Evolutionary conservation across 1,140 invertebrate genomes (phyloP), one percentile per base, ranked within the genome.

Genomic region (Diabrotica undecimpunctata): DNA sequence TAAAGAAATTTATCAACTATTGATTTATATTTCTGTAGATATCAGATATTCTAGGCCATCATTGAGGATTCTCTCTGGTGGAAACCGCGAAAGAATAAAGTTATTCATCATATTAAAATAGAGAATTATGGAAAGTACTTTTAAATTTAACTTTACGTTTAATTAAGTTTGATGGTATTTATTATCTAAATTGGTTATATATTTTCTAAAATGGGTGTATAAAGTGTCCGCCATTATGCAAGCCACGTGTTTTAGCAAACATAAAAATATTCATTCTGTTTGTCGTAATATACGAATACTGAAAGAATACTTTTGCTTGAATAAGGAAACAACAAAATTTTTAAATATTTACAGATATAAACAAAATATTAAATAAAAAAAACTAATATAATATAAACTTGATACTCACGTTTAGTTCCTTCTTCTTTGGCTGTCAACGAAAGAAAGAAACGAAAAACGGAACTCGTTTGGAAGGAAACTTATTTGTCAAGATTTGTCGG

Each of bases 171-270:
- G 75, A 99, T 89, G 83, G 99, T 98, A 78, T 92, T 91, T 98
- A 78, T 92, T 91, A 79, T 99, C 98, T 69, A 99, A 98, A 80
- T 99, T 99, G 83, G 99, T 97, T 76, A 90, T 96, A 83, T 99
- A 98, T 87, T 99, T 99, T 77, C 99, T 99, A 11, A 97, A 97
- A 7, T n/a, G 99, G 81, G 55, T 97, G 98, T 84, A 98, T 98
- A 37, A 98, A 85, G 76, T 99, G 99, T 74, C 99, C 99, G 78
- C 99, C 96, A 82, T 99, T 97, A n/a, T 99, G 81, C 37, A 90
- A 90, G 65, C 90, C 88, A 71, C 99, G 99, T 81, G 98, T 99
- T 62, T 92, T 93, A 79, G 99, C 97, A 69, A 94, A 90, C 0
- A 99, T 97, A 12, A 99, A 69, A 76, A 97, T 92, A 7, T 97